phyloP scores from a whole-genome alignment of 2,888 invertebrate species.

The Cephus rjabovi region DNA sequence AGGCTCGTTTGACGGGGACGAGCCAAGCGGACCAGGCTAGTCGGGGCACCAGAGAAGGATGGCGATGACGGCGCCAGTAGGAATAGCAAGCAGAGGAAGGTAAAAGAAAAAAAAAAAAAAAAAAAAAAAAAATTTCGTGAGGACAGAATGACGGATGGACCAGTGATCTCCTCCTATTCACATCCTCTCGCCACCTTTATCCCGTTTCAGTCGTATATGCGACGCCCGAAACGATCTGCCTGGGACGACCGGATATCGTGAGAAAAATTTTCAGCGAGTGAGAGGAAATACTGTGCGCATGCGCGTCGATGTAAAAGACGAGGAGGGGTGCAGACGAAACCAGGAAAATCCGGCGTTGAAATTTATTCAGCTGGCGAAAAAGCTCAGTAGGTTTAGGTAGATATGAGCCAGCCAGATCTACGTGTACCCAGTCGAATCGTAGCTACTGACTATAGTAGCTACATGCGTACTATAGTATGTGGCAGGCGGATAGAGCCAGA shows the following conservation, averaged over 20 bases:
- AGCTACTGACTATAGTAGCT: neutral
- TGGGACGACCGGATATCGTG: neutral
- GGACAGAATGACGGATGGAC: slow-evolving; percentile 44
- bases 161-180: slow-evolving; percentile 41
- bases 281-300: no score
- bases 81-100: neutral
- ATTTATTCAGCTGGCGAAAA: neutral
- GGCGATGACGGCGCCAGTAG: neutral
- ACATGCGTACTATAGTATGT: neutral
- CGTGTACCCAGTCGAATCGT: neutral
- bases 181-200: slow-evolving; percentile 36
- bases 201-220: slow-evolving; percentile 12
- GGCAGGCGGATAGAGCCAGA: neutral
- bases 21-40: neutral
- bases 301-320: no score
- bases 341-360: neutral
- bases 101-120: slow-evolving; percentile 9
- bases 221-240: slow-evolving; percentile 2
- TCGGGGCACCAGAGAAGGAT: neutral
- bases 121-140: slow-evolving; percentile 16
- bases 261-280: neutral
- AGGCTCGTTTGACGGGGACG: slow-evolving; percentile 12
- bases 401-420: neutral
- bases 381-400: neutral
- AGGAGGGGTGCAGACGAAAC: no score